A percentile compares a stretch with the other conserved stretches of the same genome.
Evolutionary conservation across 30 jellyfish, hydroid and myxozoan genomes (phyloP).

Genomic region (Cassiopea xamachana): DNA sequence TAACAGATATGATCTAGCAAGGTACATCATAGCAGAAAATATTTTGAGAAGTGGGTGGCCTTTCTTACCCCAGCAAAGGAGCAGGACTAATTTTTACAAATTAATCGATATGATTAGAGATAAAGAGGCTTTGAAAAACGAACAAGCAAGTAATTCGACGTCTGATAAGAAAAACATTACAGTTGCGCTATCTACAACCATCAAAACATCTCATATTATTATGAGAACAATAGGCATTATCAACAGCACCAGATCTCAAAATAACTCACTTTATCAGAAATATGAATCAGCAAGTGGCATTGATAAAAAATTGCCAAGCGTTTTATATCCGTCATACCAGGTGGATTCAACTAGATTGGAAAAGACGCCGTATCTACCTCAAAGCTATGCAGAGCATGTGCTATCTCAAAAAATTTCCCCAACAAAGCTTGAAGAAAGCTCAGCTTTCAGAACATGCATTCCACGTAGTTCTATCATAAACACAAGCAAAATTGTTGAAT

Average conservation of each 20-base stretch:
- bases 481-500: background rate
- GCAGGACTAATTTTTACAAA: background rate
- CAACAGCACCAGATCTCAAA: too few species aligned
- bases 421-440: background rate
- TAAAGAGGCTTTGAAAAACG: background rate
- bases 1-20: background rate
- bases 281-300: too few species aligned
- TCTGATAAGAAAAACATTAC: too few species aligned
- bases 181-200: too few species aligned
- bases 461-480: background rate
- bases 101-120: background rate
- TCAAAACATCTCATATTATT: too few species aligned
- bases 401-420: background rate
- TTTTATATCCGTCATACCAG: background rate
- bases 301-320: background rate
- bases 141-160: background rate
- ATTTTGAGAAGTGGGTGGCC: constrained; percentile 30
- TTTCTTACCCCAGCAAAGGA: background rate
- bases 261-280: too few species aligned
- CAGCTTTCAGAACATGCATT: background rate
- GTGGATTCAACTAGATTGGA: background rate
- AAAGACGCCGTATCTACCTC: background rate
- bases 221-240: too few species aligned
- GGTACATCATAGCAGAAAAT: background rate
- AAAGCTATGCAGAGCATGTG: background rate